Evolutionary conservation across 1,140 invertebrate genomes (phyloP).

Genomic region (Lycorma delicatula): DNA sequence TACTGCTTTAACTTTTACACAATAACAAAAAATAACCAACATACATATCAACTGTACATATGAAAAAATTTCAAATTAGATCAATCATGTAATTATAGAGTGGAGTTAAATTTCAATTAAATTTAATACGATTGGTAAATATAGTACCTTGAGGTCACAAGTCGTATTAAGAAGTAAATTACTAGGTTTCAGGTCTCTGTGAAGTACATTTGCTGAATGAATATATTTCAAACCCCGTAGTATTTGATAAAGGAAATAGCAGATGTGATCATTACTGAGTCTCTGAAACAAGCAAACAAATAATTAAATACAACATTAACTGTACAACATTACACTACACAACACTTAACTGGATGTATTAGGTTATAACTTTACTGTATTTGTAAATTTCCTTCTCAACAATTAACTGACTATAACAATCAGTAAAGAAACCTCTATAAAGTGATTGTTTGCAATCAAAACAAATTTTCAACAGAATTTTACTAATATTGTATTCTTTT

Average conservation of each 20-base stretch:
- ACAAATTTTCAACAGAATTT: no score
- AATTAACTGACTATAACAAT: no score
- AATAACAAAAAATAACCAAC: background rate
- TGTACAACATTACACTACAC: no score
- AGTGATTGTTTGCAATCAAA: no score
- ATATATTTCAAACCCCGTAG: conserved; percentile 98
- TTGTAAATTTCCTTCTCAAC: no score
- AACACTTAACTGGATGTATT: no score
- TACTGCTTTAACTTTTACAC: no score
- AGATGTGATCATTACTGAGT: conserved; percentile 98
- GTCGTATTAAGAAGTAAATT: conserved; percentile 98
- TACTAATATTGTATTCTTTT: no score
- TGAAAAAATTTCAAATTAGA: no score
- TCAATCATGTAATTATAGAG: no score
- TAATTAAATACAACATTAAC: background rate
- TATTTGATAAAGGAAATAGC: conserved; percentile 99
- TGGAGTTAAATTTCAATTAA: background rate
- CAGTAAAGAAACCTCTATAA: no score
- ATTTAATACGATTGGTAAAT: background rate
- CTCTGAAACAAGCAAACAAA: conserved; percentile 55
- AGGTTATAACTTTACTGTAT: no score
- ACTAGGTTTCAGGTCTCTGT: conserved; percentile 96
- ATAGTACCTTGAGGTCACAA: conserved; percentile 97
- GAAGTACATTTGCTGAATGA: conserved; percentile 98
- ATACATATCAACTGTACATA: background rate